Evolutionary conservation across 2,113 vertebrate genomes (phyloP), one percentile per base, ranked within the genome.

Genomic region (Uria lomvia): DNA sequence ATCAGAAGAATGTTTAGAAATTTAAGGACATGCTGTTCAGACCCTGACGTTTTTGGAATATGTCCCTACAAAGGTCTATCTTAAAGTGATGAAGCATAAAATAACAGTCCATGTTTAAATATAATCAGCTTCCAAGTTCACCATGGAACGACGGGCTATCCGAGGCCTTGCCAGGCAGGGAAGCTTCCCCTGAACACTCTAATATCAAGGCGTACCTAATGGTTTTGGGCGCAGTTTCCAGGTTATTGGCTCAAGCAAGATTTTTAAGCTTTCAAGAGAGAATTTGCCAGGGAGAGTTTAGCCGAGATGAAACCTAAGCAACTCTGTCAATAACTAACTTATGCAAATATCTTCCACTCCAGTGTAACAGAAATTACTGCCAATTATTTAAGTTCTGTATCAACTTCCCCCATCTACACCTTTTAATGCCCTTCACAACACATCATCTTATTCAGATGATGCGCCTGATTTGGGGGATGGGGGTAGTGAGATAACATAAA

Each of bases 141-240:
- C 36, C 20, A 3, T 1, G 8, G 40, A 21, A 23, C 5, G 6
- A 68, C 0, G 1, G 65, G 23, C n/a, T 34, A 34, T 4, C 12
- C 1, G 40, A 49, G 47, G 52, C 40, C 15, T 12, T 26, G 2
- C 50, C 34, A 6, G 1, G 1, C 38, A 26, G 34, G 12, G 29
- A 32, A 26, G 45, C 65, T 59, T 30, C 38, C 72, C 42, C 40
- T 21, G 18, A 9, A 0, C 5, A 13, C 60, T 9, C 21, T 2
- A 19, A 6, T 2, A 18, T 3, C 53, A 6, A 19, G 49, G n/a
- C 1, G 2, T 8, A 42, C 26, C 9, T 8, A 11, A 34, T 2
- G 10, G 30, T 0, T 53, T 38, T 15, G 65, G 50, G 12, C 8
- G 7, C 30, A 30, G 12, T 23, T 58, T 56, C 21, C 43, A 36